Base-by-base conservation (phyloP, 2,113 vertebrate genomes). In the Tamias sibiricus region DNA sequence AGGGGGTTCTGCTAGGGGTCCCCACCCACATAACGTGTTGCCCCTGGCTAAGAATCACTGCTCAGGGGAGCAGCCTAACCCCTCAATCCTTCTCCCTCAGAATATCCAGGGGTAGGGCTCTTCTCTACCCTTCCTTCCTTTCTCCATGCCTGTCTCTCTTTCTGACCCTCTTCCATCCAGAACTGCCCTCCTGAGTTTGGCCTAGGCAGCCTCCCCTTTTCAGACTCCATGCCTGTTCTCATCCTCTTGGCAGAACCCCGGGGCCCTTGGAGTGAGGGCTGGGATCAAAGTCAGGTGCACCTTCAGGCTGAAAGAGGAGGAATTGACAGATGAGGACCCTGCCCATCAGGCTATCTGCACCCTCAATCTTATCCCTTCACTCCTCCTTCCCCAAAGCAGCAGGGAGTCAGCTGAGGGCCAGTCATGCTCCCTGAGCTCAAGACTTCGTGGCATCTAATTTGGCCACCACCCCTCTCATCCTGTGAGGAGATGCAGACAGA, bases 401-500 rank as follows among this genome's bases (percentile, higher is more conserved):
- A 69, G 28, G 10, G 30, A 54, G 44, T 94, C 91, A 95, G 71
- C 62, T 52, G 72, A 90, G 59, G 1, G 35, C 2, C 3, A 14
- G 57, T 75, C 89, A 49, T 0, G 30, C 1, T 66, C 68, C 64
- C 40, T 3, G 24, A 32, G 66, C 59, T 49, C 17, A 8, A 20
- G 49, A 68, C 68, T 30, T n/a, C 47, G 90, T 90, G 72, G 17
- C 93, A 59, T 32, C 68, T 74, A 66, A 95, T 64, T 22, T 22
- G 66, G 87, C 83, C 76, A 13, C 87, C 54, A 44, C 69, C 91
- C 54, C 84, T 52, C 76, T 42, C 24, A 40, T 71, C 88, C 80
- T 54, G 14, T 20, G 69, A 97, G 85, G 37, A 74, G 28, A 35
- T 37, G 44, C 77, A 14, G 32, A 26, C 20, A 17, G 52, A 95